Evolutionary conservation across 1,140 invertebrate genomes (phyloP).

Genomic region (Maconellicoccus hirsutus): DNA sequence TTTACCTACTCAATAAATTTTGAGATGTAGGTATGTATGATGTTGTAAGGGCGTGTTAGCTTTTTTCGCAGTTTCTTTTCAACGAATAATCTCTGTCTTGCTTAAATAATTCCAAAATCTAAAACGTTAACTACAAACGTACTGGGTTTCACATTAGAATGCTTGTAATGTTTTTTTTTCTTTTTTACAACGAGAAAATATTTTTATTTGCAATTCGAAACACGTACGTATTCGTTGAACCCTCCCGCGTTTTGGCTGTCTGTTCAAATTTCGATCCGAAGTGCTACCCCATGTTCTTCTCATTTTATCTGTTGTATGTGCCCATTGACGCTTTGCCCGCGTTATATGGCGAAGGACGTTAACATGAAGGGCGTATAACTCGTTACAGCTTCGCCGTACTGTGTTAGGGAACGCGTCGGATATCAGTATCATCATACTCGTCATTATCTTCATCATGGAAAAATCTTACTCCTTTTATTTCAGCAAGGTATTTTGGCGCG

Average conservation of each 20-base stretch:
- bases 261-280: constrained; percentile 3
- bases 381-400: neutral
- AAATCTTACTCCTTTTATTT: too few relatives aligned
- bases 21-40: too few relatives aligned
- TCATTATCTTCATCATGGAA: too few relatives aligned
- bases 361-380: neutral
- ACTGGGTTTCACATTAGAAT: neutral
- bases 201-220: neutral
- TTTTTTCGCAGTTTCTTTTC: too few relatives aligned
- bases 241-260: neutral
- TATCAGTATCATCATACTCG: too few relatives aligned
- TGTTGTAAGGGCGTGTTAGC: too few relatives aligned
- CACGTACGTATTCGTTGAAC: neutral
- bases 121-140: neutral
- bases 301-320: neutral
- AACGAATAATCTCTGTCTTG: neutral
- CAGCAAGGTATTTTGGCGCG: too few relatives aligned
- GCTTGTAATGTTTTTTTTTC: neutral
- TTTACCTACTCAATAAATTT: too few relatives aligned
- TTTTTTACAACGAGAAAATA: neutral
- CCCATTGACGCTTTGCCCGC: neutral
- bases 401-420: too few relatives aligned
- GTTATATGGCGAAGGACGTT: too few relatives aligned
- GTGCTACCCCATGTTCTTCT: neutral
- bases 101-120: neutral